Base-by-base conservation (phyloP, 2,113 vertebrate species). In the Poeciliopsis turrubarensis region DNA sequence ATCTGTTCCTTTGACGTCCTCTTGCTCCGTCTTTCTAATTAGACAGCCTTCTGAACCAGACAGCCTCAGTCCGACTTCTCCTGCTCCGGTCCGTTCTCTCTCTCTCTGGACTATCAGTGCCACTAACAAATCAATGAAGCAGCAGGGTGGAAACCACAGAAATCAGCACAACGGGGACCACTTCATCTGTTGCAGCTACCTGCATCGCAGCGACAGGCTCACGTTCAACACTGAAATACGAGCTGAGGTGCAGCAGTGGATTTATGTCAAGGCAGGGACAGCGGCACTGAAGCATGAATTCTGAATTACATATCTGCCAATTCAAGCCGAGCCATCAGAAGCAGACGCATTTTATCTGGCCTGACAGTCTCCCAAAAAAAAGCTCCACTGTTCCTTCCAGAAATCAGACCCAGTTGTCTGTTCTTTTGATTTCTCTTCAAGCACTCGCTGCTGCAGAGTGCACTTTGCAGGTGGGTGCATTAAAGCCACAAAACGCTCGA, bases 61-160 rank as follows among this genome's bases (percentile, higher is more conserved):
- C 75, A 74, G 65, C 65, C 83, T 74, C 73, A 26, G 79, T 76
- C 63, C 30, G 44, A 86, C 79, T 60, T 73, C 69, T 51, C 14
- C 41, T 69, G 73, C 66, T 51, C 60, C 61, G 17, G 14, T 34
- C 66, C 65, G 30, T 72, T 75, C 71, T 71, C 34, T 37, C 34
- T 70, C 75, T 84, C 81, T 73, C 82, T 0, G 30, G 82, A 83
- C 82, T 65, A 85, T 87, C 82, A 77, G 78, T 85, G 86, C 80
- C 88, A 81, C 78, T 70, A 62, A 87, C 34, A 30, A 73, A 91
- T 91, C 88, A 79, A 91, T 91, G 84, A 85, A 73, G 84, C 69
- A 68, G 70, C 80, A 39, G 77, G 41, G 68, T 9, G 70, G 88
- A 91, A 89, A 89, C 31, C 75, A 79, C 74, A 84, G 79, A 85